Evolutionary conservation across 2,888 invertebrate species (phyloP).

Genomic region (Lutraria lutraria): DNA sequence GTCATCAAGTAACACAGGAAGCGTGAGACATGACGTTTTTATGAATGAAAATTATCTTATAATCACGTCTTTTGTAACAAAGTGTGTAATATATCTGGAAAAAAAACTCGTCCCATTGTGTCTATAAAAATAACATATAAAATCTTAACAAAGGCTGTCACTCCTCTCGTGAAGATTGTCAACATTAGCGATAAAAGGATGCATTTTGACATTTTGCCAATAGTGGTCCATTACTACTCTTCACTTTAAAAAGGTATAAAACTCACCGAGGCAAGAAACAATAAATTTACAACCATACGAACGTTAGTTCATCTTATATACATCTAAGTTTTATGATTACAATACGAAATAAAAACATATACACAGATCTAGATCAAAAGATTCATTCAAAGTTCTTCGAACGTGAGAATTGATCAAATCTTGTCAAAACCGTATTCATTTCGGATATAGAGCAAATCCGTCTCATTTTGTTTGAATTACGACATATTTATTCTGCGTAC

Average conservation of each 20-base stretch:
- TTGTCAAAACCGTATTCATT: too few relatives aligned
- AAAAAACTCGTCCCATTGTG: too few relatives aligned
- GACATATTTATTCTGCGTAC: too few relatives aligned
- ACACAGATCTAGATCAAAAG: too few relatives aligned
- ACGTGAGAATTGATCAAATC: too few relatives aligned
- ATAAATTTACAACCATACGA: background rate
- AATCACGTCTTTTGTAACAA: background rate
- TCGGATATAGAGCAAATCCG: too few relatives aligned
- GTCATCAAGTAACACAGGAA: background rate
- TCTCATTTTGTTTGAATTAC: too few relatives aligned
- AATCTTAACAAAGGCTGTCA: background rate
- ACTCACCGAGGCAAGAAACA: background rate
- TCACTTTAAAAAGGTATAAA: background rate
- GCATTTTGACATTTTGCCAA: conserved; percentile 19
- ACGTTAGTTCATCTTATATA: too few relatives aligned
- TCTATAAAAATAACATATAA: background rate
- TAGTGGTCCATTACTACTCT: background rate
- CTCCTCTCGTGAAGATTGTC: background rate
- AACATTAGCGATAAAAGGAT: background rate
- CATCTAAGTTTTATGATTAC: too few relatives aligned
- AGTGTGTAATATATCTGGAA: too few relatives aligned
- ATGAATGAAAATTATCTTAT: background rate
- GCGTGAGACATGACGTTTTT: background rate
- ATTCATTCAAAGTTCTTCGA: too few relatives aligned
- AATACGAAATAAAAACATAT: too few relatives aligned